These are phyloP conservation scores for Cephalotes varians DNA, from an alignment of 2,888 invertebrate species.

Conservation along the genomic window DNA sequence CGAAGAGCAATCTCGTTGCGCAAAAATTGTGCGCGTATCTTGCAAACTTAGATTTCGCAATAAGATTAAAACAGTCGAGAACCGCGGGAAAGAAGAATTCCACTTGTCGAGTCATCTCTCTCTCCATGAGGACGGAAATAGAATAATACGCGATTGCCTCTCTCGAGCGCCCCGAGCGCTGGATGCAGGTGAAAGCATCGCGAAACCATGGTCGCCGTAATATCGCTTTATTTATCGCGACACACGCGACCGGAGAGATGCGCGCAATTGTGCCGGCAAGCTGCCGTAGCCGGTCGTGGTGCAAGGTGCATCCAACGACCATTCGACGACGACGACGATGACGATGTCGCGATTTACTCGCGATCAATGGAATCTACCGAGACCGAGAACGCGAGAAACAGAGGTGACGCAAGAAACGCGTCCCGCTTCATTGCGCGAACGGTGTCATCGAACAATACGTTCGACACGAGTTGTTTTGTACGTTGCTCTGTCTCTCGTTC, in stretches of 20 bases:
- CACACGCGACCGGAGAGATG: background rate
- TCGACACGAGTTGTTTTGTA: slow-evolving; percentile 1
- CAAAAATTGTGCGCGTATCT: background rate
- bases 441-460: slow-evolving; percentile 10
- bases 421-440: background rate
- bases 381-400: background rate
- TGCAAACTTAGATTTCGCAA: background rate
- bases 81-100: background rate
- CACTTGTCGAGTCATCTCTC: background rate
- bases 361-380: slow-evolving; percentile 23
- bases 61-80: background rate
- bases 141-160: slow-evolving; percentile 40
- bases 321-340: slow-evolving; percentile 17
- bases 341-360: background rate
- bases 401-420: slow-evolving; percentile 4
- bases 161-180: slow-evolving; percentile 51
- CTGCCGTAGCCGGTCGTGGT: background rate
- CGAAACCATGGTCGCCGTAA: slow-evolving; percentile 52
- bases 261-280: slow-evolving; percentile 31
- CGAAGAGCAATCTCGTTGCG: slow-evolving; percentile 39
- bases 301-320: slow-evolving; percentile 41
- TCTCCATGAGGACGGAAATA: background rate
- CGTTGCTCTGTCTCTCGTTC: background rate
- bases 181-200: slow-evolving; percentile 62
- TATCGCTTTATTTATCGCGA: slow-evolving; percentile 59